These are phyloP conservation scores for Crossaster papposus DNA, from an alignment of 53 echinoderm and acorn worm genomes.

Conservation along the genomic window DNA sequence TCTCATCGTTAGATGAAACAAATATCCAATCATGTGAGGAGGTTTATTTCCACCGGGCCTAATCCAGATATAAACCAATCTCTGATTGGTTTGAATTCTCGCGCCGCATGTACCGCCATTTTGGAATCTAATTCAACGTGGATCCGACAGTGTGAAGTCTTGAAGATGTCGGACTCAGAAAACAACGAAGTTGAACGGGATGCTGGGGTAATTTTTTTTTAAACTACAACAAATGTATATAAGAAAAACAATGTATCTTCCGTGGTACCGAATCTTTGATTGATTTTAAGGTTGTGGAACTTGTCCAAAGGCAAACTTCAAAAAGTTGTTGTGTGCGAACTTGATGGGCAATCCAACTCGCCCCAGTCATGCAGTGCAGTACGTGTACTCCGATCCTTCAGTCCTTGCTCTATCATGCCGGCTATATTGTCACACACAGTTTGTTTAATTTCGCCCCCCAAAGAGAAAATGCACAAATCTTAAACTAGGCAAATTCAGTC, in stretches of 20 bases:
- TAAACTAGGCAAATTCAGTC: no score
- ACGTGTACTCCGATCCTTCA: no score
- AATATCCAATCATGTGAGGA: constrained; percentile 2
- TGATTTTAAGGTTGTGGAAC: neutral
- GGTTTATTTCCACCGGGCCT: neutral
- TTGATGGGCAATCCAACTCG: neutral
- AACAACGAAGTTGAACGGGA: constrained; percentile 22
- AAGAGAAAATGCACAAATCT: no score
- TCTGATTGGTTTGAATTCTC: constrained; percentile 55
- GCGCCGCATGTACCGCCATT: constrained; percentile 66
- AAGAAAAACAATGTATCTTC: no score
- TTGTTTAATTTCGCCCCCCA: no score
- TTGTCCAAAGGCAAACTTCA: neutral
- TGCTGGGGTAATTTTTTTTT: constrained; percentile 11
- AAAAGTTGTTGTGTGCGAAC: neutral
- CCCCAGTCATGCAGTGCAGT: no score
- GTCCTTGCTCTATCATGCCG: no score
- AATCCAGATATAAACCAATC: constrained; percentile 24
- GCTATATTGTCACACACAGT: no score
- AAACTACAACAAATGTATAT: neutral
- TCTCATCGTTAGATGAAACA: no score
- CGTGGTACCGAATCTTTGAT: neutral
- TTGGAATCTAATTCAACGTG: constrained; percentile 65
- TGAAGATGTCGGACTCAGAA: constrained; percentile 43
- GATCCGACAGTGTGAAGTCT: neutral